Evolutionary conservation across 2,113 vertebrate species (phyloP).

Genomic region (Tetrao urogallus): DNA sequence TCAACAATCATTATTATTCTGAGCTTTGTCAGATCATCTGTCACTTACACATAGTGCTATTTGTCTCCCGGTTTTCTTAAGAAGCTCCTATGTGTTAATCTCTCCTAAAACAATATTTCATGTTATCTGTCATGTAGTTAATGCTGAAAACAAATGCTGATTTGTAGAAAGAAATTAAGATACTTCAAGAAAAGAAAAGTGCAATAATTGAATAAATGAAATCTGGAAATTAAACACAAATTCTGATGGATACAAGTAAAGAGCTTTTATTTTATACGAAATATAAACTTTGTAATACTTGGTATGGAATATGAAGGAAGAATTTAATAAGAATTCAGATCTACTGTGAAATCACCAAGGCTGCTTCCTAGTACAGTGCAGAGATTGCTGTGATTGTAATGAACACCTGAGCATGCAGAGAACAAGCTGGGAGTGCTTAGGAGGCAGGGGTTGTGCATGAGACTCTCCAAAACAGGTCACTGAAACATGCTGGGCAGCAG

Average conservation of each 20-base stretch:
- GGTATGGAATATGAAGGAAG: neutral
- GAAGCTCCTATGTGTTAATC: constrained; percentile 12
- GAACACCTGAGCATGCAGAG: fast-evolving
- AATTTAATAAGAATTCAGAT: neutral
- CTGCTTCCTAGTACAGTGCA: fast-evolving
- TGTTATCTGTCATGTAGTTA: neutral
- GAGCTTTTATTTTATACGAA: neutral
- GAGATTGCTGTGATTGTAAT: neutral
- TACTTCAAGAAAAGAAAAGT: neutral
- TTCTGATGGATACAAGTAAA: neutral
- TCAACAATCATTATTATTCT: neutral
- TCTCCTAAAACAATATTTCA: neutral
- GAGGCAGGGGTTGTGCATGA: neutral
- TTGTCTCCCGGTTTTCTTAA: constrained; percentile 26
- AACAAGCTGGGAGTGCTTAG: neutral
- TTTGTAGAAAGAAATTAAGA: neutral
- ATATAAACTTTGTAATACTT: too few relatives aligned
- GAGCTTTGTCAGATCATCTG: constrained; percentile 33
- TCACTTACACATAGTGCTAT: neutral
- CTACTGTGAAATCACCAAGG: neutral
- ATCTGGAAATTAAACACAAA: neutral
- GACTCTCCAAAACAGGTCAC: neutral
- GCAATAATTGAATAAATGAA: neutral
- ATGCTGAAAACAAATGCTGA: neutral
- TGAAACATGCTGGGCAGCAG: neutral